Base-by-base conservation (phyloP, 2,888 invertebrate genomes). In the Microctonus brassicae region DNA sequence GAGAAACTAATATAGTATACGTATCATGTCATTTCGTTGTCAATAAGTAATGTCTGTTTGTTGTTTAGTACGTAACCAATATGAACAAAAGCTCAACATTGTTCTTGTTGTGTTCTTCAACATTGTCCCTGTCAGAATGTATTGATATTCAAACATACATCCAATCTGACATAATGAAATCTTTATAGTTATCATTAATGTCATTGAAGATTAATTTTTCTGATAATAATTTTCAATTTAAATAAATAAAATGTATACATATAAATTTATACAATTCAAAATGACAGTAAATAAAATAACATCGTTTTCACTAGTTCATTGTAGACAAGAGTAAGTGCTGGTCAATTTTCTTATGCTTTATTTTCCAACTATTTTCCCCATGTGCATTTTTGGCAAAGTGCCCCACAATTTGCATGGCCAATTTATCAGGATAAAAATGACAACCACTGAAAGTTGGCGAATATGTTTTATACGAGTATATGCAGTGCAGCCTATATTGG, bases 71-170 rank as follows among this genome's bases (percentile, higher is more conserved):
- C 17, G 17, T 9, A 47, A 20, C 47, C 17, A 47, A 17, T 47
- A 47, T 17, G 6, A 64, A 72, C 71, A 72, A 72, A 72, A 57
- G 36, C 63, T 20, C n/a, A 42, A 57, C 7, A 47, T 47, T 47
- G 47, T 72, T 72, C 34, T 63, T 55, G 17, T 34, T n/a, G 33
- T 39, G 57, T 63, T 72, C 63, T 62, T 72, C 57, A 36, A 47
- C 57, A 34, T 57, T 42, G 67, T 55, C 39, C 55, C 55, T 67
- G 62, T 63, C 39, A 52, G 47, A 67, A 66, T 42, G 42, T 17
- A 29, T 34, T 72, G 67, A 62, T 52, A 36, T 24, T 11, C 26
- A 62, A 13, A 47, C 47, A 39, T 17, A 17, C 47, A 47, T 2
- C 17, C 17, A 47, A 17, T n/a, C 5, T 17, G 6, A 47, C n/a